Base-by-base conservation (phyloP, 2,888 invertebrate species). In the Thereva unica region DNA sequence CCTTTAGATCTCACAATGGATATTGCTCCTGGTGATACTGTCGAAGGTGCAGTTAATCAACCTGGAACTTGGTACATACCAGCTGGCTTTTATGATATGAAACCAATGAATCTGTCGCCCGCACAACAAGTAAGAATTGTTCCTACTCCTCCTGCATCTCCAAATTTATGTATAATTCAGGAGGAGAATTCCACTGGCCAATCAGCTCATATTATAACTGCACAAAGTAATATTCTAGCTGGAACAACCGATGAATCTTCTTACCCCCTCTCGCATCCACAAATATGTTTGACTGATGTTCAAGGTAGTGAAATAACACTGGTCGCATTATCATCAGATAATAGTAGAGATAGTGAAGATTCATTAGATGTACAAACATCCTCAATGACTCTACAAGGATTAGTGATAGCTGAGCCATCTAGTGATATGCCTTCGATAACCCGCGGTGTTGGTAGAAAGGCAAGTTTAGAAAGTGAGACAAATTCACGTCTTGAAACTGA, bases 281-380 rank as follows among this genome's bases (percentile, higher is more conserved):
- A 94, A 79, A 96, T 96, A 69, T 95, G 93, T 73, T 85, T 96
- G 7, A 96, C 96, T 0, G 95, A 96, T 77, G 94, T 95, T 63
- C 84, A 92, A 64, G 95, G 95, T 0, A 91, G 90, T 5, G 91
- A 92, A 80, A 87, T 92, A 0, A 92, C 92, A 0, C 76, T 92
- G 2, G 89, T 92, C 0, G 91, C 90, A 0, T 83, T 86, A 64
- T 86, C 87, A 2, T 89, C 90, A 0, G 90, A 91, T 0, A 89
- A 89, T 0, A 90, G 90, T 0, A 86, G 87, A 69, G 89, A 89
- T 68, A 87, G 87, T 54, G 87, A 88, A 80, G 89, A 89, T 61
- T 86, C 89, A 55, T 76, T 89, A 49, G 89, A 89, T 66, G 85
- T 85, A 67, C 85, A 84, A 63, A 76, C 76, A 41, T 76, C 79